Conservation (phyloP, 2,888 invertebrate species). For the Oscheius onirici region DNA sequence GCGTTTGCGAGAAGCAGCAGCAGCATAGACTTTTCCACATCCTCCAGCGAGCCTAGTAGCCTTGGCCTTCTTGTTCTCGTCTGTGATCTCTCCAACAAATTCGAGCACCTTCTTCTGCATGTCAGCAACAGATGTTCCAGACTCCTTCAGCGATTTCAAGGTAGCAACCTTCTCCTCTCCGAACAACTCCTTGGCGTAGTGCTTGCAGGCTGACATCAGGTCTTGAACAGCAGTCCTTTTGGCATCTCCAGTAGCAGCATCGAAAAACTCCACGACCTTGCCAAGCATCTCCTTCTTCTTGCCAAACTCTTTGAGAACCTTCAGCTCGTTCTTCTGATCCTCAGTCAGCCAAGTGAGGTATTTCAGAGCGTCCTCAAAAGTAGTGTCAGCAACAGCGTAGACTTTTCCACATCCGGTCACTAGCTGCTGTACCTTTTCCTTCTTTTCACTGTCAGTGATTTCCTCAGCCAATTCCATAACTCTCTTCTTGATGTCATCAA, state of each 20-base stretch:
- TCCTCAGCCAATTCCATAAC: slow-evolving; percentile 42
- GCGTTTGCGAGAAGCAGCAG: slow-evolving; percentile 37
- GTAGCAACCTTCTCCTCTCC: slow-evolving; percentile 52
- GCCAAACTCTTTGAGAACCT: slow-evolving; percentile 15
- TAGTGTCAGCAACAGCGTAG: slow-evolving; percentile 11
- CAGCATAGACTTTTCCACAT: slow-evolving; percentile 43
- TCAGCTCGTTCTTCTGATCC: slow-evolving; percentile 33
- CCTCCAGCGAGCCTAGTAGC: slow-evolving; percentile 39
- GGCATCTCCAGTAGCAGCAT: slow-evolving; percentile 18
- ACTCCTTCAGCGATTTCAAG: slow-evolving; percentile 52
- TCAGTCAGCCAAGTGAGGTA: slow-evolving; percentile 34
- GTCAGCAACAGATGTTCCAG: slow-evolving; percentile 42
- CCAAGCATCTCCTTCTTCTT: slow-evolving; percentile 16
- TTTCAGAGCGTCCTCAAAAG: slow-evolving; percentile 21
- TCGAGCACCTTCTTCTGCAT: slow-evolving; percentile 37
- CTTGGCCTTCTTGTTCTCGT: slow-evolving; percentile 49
- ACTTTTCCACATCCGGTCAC: slow-evolving; percentile 38
- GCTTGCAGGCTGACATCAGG: slow-evolving; percentile 43
- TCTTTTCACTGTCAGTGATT: slow-evolving; percentile 23
- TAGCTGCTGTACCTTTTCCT: slow-evolving; percentile 19
- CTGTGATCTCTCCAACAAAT: slow-evolving; percentile 26
- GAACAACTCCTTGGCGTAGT: slow-evolving; percentile 43
- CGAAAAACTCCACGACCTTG: slow-evolving; percentile 38
- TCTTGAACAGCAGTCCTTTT: slow-evolving; percentile 34
- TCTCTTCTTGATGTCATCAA: slow-evolving; percentile 42